Conservation (phyloP, 2,113 vertebrate species). For the Grammomys dolichurus region DNA sequence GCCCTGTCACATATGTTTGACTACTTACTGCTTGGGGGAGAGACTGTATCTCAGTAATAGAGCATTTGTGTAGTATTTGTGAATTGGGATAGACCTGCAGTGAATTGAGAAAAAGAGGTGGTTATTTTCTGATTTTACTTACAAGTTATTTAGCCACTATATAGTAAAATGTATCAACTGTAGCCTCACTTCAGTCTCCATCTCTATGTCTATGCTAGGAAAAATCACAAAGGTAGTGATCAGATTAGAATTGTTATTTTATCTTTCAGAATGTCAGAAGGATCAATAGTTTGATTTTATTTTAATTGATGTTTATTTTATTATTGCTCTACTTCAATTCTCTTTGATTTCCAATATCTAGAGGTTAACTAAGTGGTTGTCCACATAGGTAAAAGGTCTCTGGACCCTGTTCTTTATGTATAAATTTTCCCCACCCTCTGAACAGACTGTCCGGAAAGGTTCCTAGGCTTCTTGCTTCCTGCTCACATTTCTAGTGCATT, state of each 20-base stretch:
- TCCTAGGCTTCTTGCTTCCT: background rate
- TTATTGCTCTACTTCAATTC: constrained; percentile 9
- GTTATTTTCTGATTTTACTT: background rate
- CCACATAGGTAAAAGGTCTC: background rate
- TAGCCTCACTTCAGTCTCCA: background rate
- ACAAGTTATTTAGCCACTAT: constrained; percentile 66
- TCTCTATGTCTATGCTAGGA: background rate
- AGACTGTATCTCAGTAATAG: background rate
- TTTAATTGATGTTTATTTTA: background rate
- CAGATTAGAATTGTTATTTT: background rate
- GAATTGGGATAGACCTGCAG: background rate
- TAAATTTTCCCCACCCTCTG: background rate
- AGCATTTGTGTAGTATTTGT: background rate
- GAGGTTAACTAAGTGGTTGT: background rate
- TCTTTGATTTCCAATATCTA: background rate
- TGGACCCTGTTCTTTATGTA: background rate
- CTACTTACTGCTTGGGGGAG: background rate
- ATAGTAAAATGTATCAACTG: constrained; percentile 13
- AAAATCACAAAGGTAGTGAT: constrained; percentile 27
- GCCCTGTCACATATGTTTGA: background rate
- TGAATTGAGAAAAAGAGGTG: background rate
- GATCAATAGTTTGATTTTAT: background rate
- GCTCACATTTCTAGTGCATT: background rate
- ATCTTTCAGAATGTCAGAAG: background rate
- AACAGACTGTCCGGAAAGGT: background rate